phyloP scores from a whole-genome alignment of 2,888 invertebrate genomes.

The Clistopyga incitator region DNA sequence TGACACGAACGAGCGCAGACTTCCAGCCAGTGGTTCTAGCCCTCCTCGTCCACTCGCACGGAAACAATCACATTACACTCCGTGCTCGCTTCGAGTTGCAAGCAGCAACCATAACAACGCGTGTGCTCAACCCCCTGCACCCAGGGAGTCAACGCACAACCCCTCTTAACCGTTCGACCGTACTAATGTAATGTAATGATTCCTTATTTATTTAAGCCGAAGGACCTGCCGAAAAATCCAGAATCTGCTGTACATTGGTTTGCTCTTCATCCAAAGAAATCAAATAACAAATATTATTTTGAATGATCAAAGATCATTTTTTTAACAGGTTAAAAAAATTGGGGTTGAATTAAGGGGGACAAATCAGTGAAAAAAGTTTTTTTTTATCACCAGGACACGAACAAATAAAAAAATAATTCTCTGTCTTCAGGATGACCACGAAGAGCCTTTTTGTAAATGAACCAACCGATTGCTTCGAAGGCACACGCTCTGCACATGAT shows the following conservation, averaged over 20 bases:
- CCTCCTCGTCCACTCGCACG: conserved; percentile 77
- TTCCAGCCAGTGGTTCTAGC: not conserved
- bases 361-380: too few relatives aligned
- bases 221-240: conserved; percentile 55
- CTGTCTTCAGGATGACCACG: too few relatives aligned
- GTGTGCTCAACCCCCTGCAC: conserved; percentile 38
- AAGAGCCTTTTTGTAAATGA: too few relatives aligned
- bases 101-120: conserved; percentile 55
- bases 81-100: conserved; percentile 65
- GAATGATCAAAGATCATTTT: not conserved
- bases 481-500: too few relatives aligned
- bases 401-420: too few relatives aligned
- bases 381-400: too few relatives aligned
- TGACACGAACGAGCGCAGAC: conserved; percentile 28
- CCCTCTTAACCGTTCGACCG: conserved; percentile 60
- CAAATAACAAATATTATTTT: not conserved
- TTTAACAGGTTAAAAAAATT: too few relatives aligned
- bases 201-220: conserved; percentile 76
- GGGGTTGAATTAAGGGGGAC: too few relatives aligned
- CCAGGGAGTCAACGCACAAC: conserved; percentile 48
- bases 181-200: conserved; percentile 78
- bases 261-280: not conserved
- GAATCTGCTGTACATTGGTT: not conserved
- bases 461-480: too few relatives aligned
- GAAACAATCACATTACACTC: conserved; percentile 84